Evolutionary conservation across 2,113 vertebrate species (phyloP), one percentile per base, ranked within the genome.

Genomic region (Trogon surrucura): DNA sequence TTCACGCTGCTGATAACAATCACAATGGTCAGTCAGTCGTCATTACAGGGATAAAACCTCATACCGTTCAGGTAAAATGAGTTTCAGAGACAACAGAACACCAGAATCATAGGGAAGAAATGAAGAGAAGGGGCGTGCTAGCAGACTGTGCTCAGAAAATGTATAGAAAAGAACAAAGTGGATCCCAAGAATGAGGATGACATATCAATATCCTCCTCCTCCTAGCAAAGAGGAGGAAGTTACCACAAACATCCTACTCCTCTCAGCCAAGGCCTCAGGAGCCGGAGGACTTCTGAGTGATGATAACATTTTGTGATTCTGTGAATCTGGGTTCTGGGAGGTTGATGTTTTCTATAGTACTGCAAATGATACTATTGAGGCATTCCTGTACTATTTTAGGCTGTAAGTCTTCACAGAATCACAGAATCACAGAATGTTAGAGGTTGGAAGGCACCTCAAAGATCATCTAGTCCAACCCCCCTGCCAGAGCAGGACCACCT

Each of bases 301-400:
- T 12, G 18, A 16, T 48, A 48, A 44, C 21, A 45, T 18, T 50
- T 62, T 41, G 41, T 41, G 41, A 41, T 41, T 41, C 41, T 41
- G 61, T 53, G 18, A 83, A 34, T 8, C 13, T 4, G 8, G 2
- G 23, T 47, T 8, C n/a, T 17, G 7, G n/a, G 11, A 73, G 11
- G 13, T 0, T 32, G n/a, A 17, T 12, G n/a, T 4, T 47, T 22
- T 32, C 19, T 11, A 5, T 1, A 23, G 11, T 18, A 29, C 32
- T 27, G 51, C 26, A 26, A 57, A 41, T 16, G 8, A 4, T 21
- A n/a, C 18, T 60, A 38, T 8, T 41, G 41, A 56, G 56, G 9
- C 38, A 61, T 70, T 53, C 62, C 25, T 54, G 29, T 61, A 27
- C 34, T 45, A 9, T n/a, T 58, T 32, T 45, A 27, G 36, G n/a